phyloP scores from a whole-genome alignment of 2,113 vertebrate genomes.

The Xiphophorus couchianus region DNA sequence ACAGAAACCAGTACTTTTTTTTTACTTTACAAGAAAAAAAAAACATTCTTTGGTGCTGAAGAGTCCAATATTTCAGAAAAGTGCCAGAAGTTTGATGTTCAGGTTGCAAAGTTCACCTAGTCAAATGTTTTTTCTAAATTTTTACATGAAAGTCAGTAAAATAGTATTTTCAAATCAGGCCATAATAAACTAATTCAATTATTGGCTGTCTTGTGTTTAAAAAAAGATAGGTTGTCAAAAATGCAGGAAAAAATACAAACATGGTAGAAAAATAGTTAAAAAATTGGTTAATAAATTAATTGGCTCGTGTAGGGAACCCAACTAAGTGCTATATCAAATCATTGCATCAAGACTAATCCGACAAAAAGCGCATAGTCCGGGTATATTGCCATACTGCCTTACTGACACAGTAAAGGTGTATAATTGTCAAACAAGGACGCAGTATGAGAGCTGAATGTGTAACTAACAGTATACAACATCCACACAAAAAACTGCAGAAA shows the following conservation, averaged over 20 bases:
- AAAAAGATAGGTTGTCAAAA: background rate
- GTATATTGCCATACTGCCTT: background rate
- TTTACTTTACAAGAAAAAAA: conserved; percentile 1
- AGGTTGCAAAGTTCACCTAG: conserved; percentile 1
- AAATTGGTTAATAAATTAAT: background rate
- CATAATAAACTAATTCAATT: background rate
- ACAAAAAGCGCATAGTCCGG: background rate
- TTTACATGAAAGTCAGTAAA: background rate
- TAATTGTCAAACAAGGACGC: too few species aligned
- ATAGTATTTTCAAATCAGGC: background rate
- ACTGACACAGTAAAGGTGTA: background rate
- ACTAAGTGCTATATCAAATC: background rate
- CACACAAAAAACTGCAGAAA: background rate
- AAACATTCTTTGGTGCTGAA: conserved; percentile 8
- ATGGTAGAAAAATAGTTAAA: too few species aligned
- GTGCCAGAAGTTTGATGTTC: background rate
- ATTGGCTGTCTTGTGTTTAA: background rate
- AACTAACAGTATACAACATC: background rate
- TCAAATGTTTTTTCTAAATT: background rate
- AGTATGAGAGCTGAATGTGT: too few species aligned
- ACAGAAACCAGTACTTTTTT: conserved; percentile 1
- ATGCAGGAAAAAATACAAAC: background rate
- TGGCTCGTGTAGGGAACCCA: background rate
- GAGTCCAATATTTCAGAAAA: background rate
- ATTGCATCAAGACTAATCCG: background rate